These are phyloP conservation scores for Nettapus auritus DNA, from an alignment of 2,113 vertebrate genomes.

Conservation along the genomic window DNA sequence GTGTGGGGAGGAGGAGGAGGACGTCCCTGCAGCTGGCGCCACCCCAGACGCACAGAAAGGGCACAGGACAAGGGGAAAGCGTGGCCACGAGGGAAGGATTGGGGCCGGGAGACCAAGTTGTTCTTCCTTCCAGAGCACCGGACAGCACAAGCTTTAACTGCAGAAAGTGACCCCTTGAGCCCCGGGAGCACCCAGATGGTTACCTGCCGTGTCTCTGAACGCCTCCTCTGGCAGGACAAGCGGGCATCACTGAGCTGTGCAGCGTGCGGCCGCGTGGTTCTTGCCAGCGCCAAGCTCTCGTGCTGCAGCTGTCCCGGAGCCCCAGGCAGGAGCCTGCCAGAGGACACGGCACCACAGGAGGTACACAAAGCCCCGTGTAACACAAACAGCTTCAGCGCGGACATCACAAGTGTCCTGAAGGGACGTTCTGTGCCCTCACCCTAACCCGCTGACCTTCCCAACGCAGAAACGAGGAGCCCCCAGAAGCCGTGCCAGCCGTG, in stretches of 20 bases:
- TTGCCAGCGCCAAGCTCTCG: background rate
- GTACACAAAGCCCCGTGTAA: background rate
- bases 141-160: background rate
- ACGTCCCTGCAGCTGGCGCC: background rate
- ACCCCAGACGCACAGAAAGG: background rate
- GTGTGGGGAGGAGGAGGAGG: background rate
- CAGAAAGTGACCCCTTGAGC: fast-evolving
- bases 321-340: background rate
- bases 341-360: background rate
- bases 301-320: background rate
- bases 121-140: background rate
- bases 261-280: background rate
- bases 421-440: background rate
- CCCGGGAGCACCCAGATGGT: background rate
- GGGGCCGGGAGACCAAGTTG: background rate
- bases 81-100: background rate
- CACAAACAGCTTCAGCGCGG: background rate
- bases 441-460: background rate
- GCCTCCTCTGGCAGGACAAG: constrained; percentile 1
- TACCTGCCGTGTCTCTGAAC: background rate
- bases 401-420: background rate
- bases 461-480: background rate
- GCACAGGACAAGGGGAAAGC: background rate
- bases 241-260: background rate
- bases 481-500: background rate